Percentiles rank a stretch among this genome's conserved stretches.
phyloP scores from a whole-genome alignment of 2,888 invertebrate genomes.

The Morinoia aosen region DNA sequence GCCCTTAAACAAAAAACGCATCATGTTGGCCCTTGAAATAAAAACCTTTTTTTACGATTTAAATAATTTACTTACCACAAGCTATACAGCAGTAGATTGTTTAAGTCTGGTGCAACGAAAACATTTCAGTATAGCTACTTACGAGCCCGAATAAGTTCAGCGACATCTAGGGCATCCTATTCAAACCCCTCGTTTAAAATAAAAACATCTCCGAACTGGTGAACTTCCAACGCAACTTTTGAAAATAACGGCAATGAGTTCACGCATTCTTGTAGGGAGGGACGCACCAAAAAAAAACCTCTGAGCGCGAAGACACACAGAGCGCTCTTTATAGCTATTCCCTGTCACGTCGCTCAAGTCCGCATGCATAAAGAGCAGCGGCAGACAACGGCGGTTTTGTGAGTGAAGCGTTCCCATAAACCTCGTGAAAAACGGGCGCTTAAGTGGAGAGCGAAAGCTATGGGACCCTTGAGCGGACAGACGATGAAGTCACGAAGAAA shows the following conservation, averaged over 20 bases:
- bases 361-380: neutral
- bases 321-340: neutral
- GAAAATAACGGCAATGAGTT: neutral
- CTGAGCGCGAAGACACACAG: neutral
- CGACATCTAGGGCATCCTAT: too few species aligned
- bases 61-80: too few species aligned
- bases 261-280: neutral
- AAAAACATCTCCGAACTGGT: neutral
- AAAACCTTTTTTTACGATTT: too few species aligned
- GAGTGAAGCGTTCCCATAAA: neutral
- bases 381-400: neutral
- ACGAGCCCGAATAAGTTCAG: too few species aligned
- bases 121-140: too few species aligned
- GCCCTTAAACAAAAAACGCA: neutral
- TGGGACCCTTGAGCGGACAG: neutral
- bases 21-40: too few species aligned
- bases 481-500: neutral
- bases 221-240: neutral
- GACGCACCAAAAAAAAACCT: neutral
- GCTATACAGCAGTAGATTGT: too few species aligned
- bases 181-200: too few species aligned
- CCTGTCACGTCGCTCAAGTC: conserved; percentile 1
- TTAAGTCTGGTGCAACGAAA: too few species aligned
- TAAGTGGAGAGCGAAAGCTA: neutral
- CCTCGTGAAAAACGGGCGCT: neutral